phyloP scores from a whole-genome alignment of 2,113 vertebrate species.

The Tonatia bakeri region DNA sequence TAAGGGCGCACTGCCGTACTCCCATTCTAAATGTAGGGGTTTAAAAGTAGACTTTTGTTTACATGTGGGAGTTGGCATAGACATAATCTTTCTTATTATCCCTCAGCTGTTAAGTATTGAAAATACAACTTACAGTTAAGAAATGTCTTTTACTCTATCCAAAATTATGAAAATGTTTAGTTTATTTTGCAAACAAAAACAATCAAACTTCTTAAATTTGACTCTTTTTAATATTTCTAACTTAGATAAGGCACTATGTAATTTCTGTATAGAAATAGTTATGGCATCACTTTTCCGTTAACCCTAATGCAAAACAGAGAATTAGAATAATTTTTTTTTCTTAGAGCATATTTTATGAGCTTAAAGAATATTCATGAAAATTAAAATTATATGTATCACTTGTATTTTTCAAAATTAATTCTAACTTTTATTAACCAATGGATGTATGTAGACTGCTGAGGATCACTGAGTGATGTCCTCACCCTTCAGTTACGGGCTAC shows the following conservation, averaged over 20 bases:
- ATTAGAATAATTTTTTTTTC: constrained; percentile 53
- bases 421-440: constrained; percentile 35
- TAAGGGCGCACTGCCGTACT: background rate
- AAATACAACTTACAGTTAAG: background rate
- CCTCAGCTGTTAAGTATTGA: background rate
- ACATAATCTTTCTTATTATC: background rate
- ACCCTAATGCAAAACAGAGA: constrained; percentile 45
- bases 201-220: background rate
- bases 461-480: background rate
- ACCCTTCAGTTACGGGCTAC: background rate
- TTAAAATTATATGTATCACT: constrained; percentile 64
- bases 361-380: constrained; percentile 39
- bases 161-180: background rate
- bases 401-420: constrained; percentile 66
- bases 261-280: constrained; percentile 48
- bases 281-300: constrained; percentile 57
- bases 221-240: constrained; percentile 21
- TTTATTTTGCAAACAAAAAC: background rate
- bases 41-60: background rate
- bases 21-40: background rate
- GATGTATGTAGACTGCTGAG: constrained; percentile 33
- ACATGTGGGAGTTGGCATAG: background rate
- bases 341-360: constrained; percentile 53
- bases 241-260: constrained; percentile 43
- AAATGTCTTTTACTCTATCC: background rate